Conservation (phyloP, 2,113 vertebrate genomes). For the Paramisgurnus dabryanus region DNA sequence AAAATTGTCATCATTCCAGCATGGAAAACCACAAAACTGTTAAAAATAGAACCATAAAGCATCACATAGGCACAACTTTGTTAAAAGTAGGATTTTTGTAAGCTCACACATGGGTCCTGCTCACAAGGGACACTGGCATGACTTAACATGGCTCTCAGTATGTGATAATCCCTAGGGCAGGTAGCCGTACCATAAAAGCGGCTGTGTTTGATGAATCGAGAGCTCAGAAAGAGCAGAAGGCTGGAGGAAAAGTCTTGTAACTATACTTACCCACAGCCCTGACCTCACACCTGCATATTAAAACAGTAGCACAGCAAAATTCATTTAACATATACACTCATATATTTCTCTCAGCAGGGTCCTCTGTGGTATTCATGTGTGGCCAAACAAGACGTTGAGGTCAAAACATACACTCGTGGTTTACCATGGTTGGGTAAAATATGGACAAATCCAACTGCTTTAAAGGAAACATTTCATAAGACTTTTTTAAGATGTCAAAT, state of each 20-base stretch:
- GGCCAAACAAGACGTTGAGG: conserved; percentile 3
- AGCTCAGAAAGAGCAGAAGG: neutral
- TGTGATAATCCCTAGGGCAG: conserved; percentile 38
- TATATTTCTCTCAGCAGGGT: conserved; percentile 18
- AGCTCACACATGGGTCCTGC: conserved; percentile 25
- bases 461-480: no score
- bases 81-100: conserved; percentile 11
- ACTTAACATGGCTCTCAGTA: conserved; percentile 20
- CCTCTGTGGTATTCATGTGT: neutral
- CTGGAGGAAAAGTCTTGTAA: neutral
- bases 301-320: conserved; percentile 43
- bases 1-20: conserved; percentile 5
- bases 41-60: conserved; percentile 17
- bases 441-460: no score
- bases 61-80: conserved; percentile 1
- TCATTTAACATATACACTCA: neutral
- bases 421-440: no score
- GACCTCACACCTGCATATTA: conserved; percentile 26
- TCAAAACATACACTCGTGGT: conserved; percentile 8
- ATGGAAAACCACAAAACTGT: neutral
- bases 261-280: conserved; percentile 27
- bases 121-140: conserved; percentile 40
- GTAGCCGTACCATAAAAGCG: conserved; percentile 28
- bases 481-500: no score
- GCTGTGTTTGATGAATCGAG: conserved; percentile 29